Evolutionary conservation across 2,113 vertebrate species (phyloP).

Genomic region (Nannospalax galili): DNA sequence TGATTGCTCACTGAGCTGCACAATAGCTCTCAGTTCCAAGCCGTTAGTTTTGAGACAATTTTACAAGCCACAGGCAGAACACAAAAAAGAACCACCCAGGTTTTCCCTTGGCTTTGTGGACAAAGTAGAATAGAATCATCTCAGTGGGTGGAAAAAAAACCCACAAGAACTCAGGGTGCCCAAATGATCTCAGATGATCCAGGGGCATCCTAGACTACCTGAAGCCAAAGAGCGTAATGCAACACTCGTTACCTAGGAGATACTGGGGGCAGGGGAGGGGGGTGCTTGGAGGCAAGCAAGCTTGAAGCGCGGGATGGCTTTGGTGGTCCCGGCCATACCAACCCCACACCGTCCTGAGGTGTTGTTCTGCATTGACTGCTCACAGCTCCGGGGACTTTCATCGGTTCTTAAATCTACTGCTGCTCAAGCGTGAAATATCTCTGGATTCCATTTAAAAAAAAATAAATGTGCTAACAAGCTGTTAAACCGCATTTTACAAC

Average conservation of each 20-base stretch:
- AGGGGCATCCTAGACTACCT: slow-evolving; percentile 38
- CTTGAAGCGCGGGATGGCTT: neutral
- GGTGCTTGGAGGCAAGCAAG: neutral
- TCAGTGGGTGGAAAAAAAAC: slow-evolving; percentile 28
- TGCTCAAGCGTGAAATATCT: slow-evolving; percentile 81
- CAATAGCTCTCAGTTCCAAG: slow-evolving; percentile 68
- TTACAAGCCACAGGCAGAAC: slow-evolving; percentile 59
- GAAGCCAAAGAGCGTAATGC: slow-evolving; percentile 50
- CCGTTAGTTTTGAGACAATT: slow-evolving; percentile 57
- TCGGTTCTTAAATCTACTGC: slow-evolving; percentile 74
- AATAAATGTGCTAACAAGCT: slow-evolving; percentile 79
- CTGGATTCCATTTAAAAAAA: slow-evolving; percentile 77
- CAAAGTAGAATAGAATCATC: slow-evolving; percentile 62
- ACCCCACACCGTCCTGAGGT: neutral
- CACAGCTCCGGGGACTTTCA: slow-evolving; percentile 65
- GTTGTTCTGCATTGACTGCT: slow-evolving; percentile 63
- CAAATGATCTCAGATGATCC: slow-evolving; percentile 36
- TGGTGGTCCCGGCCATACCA: neutral
- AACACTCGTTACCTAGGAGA: slow-evolving; percentile 44
- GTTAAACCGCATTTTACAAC: slow-evolving; percentile 79
- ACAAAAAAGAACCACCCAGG: slow-evolving; percentile 57
- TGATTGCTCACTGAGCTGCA: slow-evolving; percentile 42
- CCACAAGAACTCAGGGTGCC: slow-evolving; percentile 49
- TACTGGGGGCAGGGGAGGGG: neutral
- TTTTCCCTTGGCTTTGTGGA: neutral